Conservation (phyloP, 1,140 invertebrate species). For the Cydia fagiglandana region DNA sequence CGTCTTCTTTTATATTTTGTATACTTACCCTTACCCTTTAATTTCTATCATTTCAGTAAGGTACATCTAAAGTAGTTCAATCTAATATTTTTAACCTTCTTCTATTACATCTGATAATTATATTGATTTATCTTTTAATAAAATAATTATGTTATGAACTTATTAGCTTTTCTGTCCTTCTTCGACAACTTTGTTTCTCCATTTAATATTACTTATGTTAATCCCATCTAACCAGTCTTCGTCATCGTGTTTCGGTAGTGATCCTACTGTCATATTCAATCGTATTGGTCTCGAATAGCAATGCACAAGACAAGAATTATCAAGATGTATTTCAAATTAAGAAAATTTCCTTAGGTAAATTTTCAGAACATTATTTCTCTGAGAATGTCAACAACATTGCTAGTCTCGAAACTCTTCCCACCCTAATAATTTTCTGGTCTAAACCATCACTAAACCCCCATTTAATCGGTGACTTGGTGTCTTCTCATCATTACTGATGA, state of each 20-base stretch:
- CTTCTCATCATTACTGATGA: constrained; percentile 41
- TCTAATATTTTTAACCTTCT: not conserved
- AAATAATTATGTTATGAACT: not conserved
- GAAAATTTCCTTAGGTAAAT: not conserved
- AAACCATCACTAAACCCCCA: constrained; percentile 27
- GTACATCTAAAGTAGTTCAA: too few relatives aligned
- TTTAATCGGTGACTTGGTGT: constrained; percentile 35
- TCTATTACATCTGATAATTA: not conserved
- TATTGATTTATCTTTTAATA: not conserved
- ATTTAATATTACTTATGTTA: not conserved
- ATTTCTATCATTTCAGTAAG: not conserved
- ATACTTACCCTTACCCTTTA: too few relatives aligned
- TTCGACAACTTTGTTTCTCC: not conserved
- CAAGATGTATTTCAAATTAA: not conserved
- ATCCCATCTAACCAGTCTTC: not conserved
- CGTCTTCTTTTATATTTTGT: not conserved
- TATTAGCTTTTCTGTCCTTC: not conserved
- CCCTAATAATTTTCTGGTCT: constrained; percentile 11
- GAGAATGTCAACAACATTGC: not conserved
- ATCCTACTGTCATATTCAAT: not conserved
- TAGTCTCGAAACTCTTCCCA: not conserved
- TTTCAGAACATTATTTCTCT: not conserved
- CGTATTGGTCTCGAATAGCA: not conserved
- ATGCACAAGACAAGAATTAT: not conserved
- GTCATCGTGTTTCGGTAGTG: not conserved